Percentiles rank a stretch among this genome's conserved stretches.
phyloP scores from a whole-genome alignment of 2,113 vertebrate species.

The Cavia aperea region DNA sequence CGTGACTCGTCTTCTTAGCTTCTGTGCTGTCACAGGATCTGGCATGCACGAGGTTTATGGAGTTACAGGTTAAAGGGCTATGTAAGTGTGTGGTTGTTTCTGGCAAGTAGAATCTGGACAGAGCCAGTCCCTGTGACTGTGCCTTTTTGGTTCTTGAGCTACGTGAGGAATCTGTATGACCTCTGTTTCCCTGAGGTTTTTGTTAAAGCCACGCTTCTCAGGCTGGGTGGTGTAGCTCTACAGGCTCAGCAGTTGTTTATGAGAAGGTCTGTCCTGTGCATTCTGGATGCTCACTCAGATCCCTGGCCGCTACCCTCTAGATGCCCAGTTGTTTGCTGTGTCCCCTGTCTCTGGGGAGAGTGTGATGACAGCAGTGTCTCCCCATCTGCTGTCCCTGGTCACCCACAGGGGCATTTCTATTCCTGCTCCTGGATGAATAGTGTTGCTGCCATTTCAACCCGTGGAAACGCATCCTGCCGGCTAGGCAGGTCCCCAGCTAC shows the following conservation, averaged over 20 bases:
- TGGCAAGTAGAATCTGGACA: neutral
- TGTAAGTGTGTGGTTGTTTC: neutral
- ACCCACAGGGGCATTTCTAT: neutral
- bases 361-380: neutral
- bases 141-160: neutral
- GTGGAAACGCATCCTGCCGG: neutral
- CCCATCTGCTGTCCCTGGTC: neutral
- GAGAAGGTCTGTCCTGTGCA: neutral
- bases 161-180: neutral
- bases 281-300: no score
- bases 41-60: neutral
- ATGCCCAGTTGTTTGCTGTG: neutral
- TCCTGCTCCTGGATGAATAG: neutral
- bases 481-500: neutral
- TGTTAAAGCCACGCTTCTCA: neutral
- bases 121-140: neutral
- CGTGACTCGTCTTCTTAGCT: neutral
- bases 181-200: neutral
- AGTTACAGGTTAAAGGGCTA: no score
- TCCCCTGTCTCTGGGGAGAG: neutral
- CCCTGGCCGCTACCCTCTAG: neutral
- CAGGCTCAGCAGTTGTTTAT: neutral
- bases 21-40: rapidly evolving
- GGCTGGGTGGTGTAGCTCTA: rapidly evolving
- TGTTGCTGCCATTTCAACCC: neutral